Percentiles rank a stretch among this genome's conserved stretches.
Conservation (phyloP, 1,140 invertebrate species). For the Babylonia areolata region DNA sequence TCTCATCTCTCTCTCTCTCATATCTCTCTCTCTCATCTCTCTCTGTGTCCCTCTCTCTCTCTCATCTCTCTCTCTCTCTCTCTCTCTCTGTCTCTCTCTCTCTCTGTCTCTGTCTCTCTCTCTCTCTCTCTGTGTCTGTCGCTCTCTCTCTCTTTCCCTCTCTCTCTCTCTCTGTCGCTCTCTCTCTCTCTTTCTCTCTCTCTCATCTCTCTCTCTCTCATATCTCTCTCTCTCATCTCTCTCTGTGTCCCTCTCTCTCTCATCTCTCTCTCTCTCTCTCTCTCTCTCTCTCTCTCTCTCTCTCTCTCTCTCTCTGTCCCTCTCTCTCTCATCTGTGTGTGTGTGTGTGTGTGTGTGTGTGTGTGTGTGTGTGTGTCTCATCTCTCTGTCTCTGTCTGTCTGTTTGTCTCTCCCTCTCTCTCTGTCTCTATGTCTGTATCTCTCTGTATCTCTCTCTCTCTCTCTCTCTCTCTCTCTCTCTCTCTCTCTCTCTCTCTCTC, state of each 20-base stretch:
- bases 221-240: neutral
- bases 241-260: neutral
- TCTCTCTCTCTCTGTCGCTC: too few relatives aligned
- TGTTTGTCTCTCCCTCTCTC: neutral
- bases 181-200: neutral
- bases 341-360: slow-evolving; percentile 1
- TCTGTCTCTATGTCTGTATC: too few relatives aligned
- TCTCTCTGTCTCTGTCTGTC: neutral
- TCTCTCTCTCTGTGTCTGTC: neutral
- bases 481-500: too few relatives aligned
- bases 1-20: neutral
- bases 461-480: neutral
- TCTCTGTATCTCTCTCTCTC: too few relatives aligned
- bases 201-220: neutral
- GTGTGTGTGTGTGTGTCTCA: neutral
- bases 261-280: neutral
- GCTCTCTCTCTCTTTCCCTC: neutral
- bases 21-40: neutral
- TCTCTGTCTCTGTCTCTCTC: neutral
- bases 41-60: neutral
- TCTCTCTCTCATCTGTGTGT: too few relatives aligned
- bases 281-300: neutral
- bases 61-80: neutral
- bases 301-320: neutral
- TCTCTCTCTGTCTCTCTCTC: too few relatives aligned